Evolutionary conservation across 1,140 invertebrate genomes (phyloP).

Genomic region (Leptinotarsa defecta): DNA sequence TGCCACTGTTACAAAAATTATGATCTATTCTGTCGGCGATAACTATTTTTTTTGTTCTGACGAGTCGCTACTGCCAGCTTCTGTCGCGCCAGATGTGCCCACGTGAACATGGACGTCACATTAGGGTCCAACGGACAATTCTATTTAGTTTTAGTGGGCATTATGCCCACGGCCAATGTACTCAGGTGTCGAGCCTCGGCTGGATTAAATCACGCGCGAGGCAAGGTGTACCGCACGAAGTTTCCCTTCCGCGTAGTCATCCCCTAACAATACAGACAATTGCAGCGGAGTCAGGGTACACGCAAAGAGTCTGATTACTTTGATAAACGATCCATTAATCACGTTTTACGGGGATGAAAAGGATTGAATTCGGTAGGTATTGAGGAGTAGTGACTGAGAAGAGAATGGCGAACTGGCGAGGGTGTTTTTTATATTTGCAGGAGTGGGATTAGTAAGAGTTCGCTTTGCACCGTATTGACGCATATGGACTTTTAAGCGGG

Average conservation of each 20-base stretch:
- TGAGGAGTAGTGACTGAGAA: conserved; percentile 21
- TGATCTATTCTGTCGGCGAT: too few relatives aligned
- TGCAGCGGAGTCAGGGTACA: conserved; percentile 31
- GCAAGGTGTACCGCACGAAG: conserved; percentile 34
- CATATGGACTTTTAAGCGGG: too few relatives aligned
- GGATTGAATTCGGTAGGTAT: conserved; percentile 24
- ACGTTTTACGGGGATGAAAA: conserved; percentile 31
- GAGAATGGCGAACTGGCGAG: conserved; percentile 16
- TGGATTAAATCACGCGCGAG: conserved; percentile 55
- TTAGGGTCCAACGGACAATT: conserved; percentile 45
- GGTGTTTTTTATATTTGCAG: not conserved
- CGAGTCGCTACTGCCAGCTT: conserved; percentile 11
- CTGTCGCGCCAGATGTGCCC: conserved; percentile 50
- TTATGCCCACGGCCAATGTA: conserved; percentile 51
- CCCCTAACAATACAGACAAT: conserved; percentile 12
- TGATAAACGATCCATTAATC: conserved; percentile 54
- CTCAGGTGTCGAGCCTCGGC: conserved; percentile 54
- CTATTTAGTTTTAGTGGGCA: conserved; percentile 55
- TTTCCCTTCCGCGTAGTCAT: conserved; percentile 19
- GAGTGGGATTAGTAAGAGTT: not conserved
- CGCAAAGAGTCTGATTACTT: conserved; percentile 50
- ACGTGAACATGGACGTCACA: conserved; percentile 40
- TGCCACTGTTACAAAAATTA: too few relatives aligned
- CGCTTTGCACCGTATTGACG: not conserved
- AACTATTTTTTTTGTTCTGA: not conserved